Conservation (phyloP, 2,113 vertebrate species). For the Eleginops maclovinus region DNA sequence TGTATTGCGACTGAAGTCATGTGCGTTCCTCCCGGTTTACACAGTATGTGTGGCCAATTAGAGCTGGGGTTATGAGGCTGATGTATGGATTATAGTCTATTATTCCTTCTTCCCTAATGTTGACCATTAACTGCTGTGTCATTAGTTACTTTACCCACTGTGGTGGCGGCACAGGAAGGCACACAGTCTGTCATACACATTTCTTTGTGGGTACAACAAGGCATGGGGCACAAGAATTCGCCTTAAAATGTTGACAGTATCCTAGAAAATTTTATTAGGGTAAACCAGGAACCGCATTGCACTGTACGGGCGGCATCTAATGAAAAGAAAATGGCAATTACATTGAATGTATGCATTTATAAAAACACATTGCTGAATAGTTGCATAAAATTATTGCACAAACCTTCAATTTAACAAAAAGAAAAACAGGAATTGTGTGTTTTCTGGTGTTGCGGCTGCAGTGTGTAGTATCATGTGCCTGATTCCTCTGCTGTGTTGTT, state of each 20-base stretch:
- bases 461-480: neutral
- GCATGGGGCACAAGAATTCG: constrained; percentile 58
- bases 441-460: constrained; percentile 10
- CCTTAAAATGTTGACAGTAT: constrained; percentile 60
- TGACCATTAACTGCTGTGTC: constrained; percentile 78
- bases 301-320: constrained; percentile 41
- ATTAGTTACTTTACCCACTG: constrained; percentile 79
- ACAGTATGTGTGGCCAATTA: constrained; percentile 85
- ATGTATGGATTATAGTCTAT: constrained; percentile 81
- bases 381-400: constrained; percentile 2
- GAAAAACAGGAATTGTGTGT: constrained; percentile 16
- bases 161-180: constrained; percentile 72
- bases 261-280: constrained; percentile 41
- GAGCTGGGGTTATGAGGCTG: constrained; percentile 78
- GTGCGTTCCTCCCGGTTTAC: constrained; percentile 65
- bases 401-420: constrained; percentile 30
- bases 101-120: constrained; percentile 78
- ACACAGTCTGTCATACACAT: constrained; percentile 70
- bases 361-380: neutral
- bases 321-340: constrained; percentile 56
- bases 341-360: constrained; percentile 31
- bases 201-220: constrained; percentile 55
- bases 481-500: constrained; percentile 36
- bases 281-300: constrained; percentile 60
- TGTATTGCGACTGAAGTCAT: constrained; percentile 50